Percentiles rank a stretch among this genome's conserved stretches.
phyloP scores from a whole-genome alignment of 2,888 invertebrate species.

The Drosophila nr. fundita region DNA sequence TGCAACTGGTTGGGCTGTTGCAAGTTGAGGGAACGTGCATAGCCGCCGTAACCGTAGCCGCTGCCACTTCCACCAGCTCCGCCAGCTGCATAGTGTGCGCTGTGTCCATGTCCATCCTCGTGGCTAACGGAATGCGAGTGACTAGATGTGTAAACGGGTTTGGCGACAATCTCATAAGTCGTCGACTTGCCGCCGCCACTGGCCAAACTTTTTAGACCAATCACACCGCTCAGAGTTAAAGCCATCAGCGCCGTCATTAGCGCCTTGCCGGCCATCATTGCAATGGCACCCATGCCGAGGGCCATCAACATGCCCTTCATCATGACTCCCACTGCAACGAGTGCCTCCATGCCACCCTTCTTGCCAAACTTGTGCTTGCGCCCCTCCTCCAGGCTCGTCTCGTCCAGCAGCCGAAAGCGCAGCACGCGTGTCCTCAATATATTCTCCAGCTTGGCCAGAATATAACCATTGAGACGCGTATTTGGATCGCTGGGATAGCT shows the following conservation, averaged over 20 bases:
- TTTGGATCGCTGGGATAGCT: constrained; percentile 91
- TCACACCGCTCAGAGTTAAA: constrained; percentile 90
- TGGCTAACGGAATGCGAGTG: constrained; percentile 87
- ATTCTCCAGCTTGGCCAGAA: constrained; percentile 89
- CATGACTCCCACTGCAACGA: constrained; percentile 87
- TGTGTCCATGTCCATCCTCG: constrained; percentile 86
- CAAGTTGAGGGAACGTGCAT: constrained; percentile 82
- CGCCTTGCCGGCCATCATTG: constrained; percentile 93
- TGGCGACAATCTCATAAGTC: constrained; percentile 93
- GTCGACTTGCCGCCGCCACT: constrained; percentile 90
- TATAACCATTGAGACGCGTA: constrained; percentile 90
- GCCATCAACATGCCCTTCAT: constrained; percentile 91
- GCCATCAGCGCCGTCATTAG: constrained; percentile 93
- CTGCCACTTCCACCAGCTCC: constrained; percentile 85
- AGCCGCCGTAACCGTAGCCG: constrained; percentile 87
- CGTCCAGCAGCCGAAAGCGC: constrained; percentile 89
- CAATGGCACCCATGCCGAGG: constrained; percentile 90
- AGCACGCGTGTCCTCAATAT: constrained; percentile 91
- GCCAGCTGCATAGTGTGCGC: constrained; percentile 62
- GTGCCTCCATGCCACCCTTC: constrained; percentile 86
- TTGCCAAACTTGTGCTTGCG: constrained; percentile 87
- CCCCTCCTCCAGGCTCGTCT: constrained; percentile 86
- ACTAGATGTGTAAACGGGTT: constrained; percentile 90
- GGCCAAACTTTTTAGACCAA: constrained; percentile 90
- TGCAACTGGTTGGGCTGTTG: constrained; percentile 60